Percentiles rank a stretch among this genome's conserved stretches.
Conservation (phyloP, 2,888 invertebrate species). For the Nomada hirtipes region DNA sequence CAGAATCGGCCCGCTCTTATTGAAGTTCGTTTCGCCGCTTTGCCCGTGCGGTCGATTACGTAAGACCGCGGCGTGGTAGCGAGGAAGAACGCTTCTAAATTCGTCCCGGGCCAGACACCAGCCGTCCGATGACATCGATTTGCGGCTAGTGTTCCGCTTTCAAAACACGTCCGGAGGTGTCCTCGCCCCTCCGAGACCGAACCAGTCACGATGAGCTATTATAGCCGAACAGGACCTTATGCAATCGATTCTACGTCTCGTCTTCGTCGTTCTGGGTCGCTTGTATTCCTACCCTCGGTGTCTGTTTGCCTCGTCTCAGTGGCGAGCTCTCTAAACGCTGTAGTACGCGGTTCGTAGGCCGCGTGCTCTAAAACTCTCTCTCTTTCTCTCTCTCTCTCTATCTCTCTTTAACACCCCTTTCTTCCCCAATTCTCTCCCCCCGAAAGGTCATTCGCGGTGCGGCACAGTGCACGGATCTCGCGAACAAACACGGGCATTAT, state of each 20-base stretch:
- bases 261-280: constrained; percentile 37
- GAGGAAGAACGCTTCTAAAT: constrained; percentile 70
- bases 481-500: constrained; percentile 61
- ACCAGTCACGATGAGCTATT: constrained; percentile 65
- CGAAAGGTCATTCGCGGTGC: constrained; percentile 64
- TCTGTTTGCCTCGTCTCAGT: constrained; percentile 2
- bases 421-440: constrained; percentile 29
- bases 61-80: constrained; percentile 49
- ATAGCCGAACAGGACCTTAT: constrained; percentile 57
- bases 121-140: constrained; percentile 66
- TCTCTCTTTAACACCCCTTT: constrained; percentile 15
- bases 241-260: constrained; percentile 54
- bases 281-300: constrained; percentile 16
- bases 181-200: constrained; percentile 48
- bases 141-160: constrained; percentile 62
- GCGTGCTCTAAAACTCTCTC: constrained; percentile 26
- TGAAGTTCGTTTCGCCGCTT: neutral
- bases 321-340: constrained; percentile 1
- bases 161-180: constrained; percentile 64
- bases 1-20: neutral
- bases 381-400: constrained; percentile 16
- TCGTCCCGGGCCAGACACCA: constrained; percentile 58
- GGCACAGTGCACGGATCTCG: constrained; percentile 48
- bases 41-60: constrained; percentile 43
- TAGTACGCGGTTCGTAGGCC: constrained; percentile 39